These are phyloP conservation scores for Eupristina koningsbergeri DNA, from an alignment of 1,140 invertebrate genomes.

Conservation along the genomic window DNA sequence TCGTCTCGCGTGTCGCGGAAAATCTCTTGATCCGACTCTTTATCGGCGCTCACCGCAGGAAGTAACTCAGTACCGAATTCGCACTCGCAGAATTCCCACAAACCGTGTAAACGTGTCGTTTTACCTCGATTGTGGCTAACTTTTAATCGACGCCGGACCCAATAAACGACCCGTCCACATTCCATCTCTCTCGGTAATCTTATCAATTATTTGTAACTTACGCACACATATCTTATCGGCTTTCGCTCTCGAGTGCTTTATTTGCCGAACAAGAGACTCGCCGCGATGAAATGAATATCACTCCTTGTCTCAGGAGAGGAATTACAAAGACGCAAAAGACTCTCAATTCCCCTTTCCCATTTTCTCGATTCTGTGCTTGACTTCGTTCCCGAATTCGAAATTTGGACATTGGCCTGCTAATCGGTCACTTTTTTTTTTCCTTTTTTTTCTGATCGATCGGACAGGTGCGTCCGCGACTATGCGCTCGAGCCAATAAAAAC, in stretches of 20 bases:
- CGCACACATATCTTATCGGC: conserved; percentile 66
- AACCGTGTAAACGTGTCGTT: too few species aligned
- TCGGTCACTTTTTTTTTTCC: neutral
- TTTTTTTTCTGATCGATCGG: neutral
- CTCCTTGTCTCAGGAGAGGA: neutral
- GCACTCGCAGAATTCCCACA: too few species aligned
- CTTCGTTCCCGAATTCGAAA: neutral
- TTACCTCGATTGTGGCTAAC: neutral
- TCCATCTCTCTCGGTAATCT: conserved; percentile 14
- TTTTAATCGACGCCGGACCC: too few species aligned
- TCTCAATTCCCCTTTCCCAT: neutral
- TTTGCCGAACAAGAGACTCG: conserved; percentile 54
- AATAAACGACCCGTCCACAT: conserved; percentile 39
- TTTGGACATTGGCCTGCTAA: neutral
- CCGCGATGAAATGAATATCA: neutral
- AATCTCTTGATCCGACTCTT: neutral
- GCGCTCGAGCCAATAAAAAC: neutral
- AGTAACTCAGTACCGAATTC: conserved; percentile 19
- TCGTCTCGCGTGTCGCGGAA: too few species aligned
- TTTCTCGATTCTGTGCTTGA: neutral
- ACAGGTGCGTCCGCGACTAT: neutral
- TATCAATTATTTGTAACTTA: conserved; percentile 47
- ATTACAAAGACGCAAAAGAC: neutral
- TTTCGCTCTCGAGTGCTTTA: conserved; percentile 68
- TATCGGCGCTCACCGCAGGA: neutral